A percentile compares a stretch with the other conserved stretches of the same genome.
Conservation (phyloP, 1,140 invertebrate genomes). For the Drosophila teissieri region DNA sequence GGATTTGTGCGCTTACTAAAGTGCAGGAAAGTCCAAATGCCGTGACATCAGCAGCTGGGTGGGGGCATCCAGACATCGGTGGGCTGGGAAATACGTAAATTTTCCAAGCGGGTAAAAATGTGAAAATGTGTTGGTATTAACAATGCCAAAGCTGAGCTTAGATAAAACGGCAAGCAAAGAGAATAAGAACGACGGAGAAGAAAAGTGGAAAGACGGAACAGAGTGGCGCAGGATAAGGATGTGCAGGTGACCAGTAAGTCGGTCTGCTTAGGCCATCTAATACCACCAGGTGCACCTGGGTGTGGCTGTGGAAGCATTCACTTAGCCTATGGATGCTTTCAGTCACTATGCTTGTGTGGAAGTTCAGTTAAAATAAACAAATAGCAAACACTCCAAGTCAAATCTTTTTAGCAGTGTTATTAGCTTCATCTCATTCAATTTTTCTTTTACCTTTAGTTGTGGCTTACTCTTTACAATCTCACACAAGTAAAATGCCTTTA, state of each 20-base stretch:
- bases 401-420: too few species aligned
- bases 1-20: conserved; percentile 52
- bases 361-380: too few species aligned
- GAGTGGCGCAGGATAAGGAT: too few species aligned
- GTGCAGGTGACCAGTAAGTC: conserved; percentile 17
- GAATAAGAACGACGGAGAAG: conserved; percentile 9
- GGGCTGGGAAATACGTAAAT: conserved; percentile 52
- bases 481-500: too few species aligned
- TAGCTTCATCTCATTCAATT: too few species aligned
- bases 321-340: conserved; percentile 8
- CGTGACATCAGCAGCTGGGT: conserved; percentile 24
- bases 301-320: conserved; percentile 4
- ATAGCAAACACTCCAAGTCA: too few species aligned
- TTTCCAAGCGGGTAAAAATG: conserved; percentile 64
- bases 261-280: not conserved
- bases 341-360: not conserved
- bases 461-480: too few species aligned
- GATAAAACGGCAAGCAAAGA: conserved; percentile 40
- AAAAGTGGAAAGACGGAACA: too few species aligned
- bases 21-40: conserved; percentile 47
- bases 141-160: conserved; percentile 50
- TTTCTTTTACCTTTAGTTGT: too few species aligned
- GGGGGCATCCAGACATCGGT: conserved; percentile 2
- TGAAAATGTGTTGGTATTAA: conserved; percentile 72
- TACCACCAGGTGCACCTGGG: not conserved